Evolutionary conservation across 2,888 invertebrate genomes (phyloP).

Genomic region (Cantharis rufa): DNA sequence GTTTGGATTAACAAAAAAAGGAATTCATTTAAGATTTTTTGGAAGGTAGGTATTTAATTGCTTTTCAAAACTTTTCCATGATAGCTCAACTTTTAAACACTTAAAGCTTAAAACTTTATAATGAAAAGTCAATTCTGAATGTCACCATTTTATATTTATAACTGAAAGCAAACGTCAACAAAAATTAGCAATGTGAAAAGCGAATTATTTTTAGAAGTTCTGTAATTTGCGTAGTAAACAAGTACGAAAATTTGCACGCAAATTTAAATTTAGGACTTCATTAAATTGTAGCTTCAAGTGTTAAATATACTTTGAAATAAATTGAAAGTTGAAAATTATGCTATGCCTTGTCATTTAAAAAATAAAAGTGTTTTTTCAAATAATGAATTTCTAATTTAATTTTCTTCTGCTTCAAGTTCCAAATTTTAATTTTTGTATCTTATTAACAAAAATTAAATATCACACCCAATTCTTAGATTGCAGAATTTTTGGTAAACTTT

Average conservation of each 20-base stretch:
- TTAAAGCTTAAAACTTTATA: constrained; percentile 1
- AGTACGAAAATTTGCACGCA: neutral
- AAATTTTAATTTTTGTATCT: neutral
- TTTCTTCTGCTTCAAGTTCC: neutral
- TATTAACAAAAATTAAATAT: neutral
- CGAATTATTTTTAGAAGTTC: constrained; percentile 13
- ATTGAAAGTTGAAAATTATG: neutral
- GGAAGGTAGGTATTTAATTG: neutral
- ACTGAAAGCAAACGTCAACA: constrained; percentile 14
- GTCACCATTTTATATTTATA: constrained; percentile 5
- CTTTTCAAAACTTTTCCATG: neutral
- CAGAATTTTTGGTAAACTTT: no score
- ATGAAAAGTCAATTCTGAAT: constrained; percentile 3
- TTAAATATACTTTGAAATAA: constrained; percentile 3
- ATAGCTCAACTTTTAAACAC: neutral
- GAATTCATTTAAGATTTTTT: neutral
- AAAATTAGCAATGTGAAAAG: constrained; percentile 15
- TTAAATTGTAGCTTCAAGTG: constrained; percentile 3
- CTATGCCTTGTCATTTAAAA: neutral
- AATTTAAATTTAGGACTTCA: constrained; percentile 3
- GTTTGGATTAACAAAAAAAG: neutral
- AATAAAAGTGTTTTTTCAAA: neutral
- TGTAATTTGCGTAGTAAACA: constrained; percentile 4
- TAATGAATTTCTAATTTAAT: neutral
- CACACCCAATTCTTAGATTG: neutral